Evolutionary conservation across 2,888 invertebrate species (phyloP).

Genomic region (Electrophaes corylata): DNA sequence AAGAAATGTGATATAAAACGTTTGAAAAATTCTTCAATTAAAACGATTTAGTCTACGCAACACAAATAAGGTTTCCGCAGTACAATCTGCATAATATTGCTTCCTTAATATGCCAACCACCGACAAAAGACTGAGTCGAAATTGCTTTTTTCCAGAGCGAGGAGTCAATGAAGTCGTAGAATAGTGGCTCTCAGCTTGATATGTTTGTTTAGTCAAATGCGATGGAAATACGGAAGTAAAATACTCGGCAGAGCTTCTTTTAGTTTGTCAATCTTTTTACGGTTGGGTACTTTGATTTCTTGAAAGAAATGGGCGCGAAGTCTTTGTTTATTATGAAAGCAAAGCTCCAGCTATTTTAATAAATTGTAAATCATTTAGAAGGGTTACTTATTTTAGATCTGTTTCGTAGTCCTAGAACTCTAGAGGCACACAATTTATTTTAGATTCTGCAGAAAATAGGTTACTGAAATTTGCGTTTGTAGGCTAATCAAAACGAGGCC

Average conservation of each 20-base stretch:
- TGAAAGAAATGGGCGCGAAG: slow-evolving; percentile 24
- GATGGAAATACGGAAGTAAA: slow-evolving; percentile 72
- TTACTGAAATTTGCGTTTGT: slow-evolving; percentile 2
- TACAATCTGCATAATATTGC: slow-evolving; percentile 80
- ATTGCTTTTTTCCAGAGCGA: slow-evolving; percentile 78
- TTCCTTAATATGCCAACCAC: slow-evolving; percentile 73
- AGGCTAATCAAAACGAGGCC: slow-evolving; percentile 29
- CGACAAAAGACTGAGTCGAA: slow-evolving; percentile 65
- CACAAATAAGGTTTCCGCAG: slow-evolving; percentile 34
- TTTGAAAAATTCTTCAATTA: not conserved
- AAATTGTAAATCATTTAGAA: too few species aligned
- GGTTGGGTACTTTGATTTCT: slow-evolving; percentile 31
- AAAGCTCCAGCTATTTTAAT: too few species aligned
- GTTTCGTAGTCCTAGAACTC: not conserved
- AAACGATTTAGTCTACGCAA: slow-evolving; percentile 6
- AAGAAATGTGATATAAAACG: not conserved
- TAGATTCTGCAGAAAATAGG: not conserved
- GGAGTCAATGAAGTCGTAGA: slow-evolving; percentile 74
- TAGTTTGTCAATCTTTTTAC: slow-evolving; percentile 57
- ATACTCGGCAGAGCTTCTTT: slow-evolving; percentile 56
- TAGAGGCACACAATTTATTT: not conserved
- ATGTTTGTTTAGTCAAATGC: slow-evolving; percentile 82
- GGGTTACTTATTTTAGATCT: too few species aligned
- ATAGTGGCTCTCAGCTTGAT: slow-evolving; percentile 70
- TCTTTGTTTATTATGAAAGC: slow-evolving; percentile 13